Evolutionary conservation across 2,888 invertebrate species (phyloP).

Genomic region (Euzetes globulus): DNA sequence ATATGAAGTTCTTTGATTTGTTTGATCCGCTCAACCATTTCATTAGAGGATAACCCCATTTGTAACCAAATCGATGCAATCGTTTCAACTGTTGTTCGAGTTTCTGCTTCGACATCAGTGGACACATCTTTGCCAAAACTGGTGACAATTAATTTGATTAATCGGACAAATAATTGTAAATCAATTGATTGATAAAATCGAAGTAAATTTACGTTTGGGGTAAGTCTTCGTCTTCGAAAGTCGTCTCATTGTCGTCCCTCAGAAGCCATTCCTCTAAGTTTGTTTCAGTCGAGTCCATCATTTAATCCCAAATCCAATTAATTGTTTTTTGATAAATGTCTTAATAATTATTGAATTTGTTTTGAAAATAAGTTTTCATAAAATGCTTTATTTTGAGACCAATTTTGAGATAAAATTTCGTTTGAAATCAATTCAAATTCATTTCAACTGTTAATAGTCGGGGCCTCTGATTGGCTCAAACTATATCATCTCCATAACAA

Average conservation of each 20-base stretch:
- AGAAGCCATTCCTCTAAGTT: conserved; percentile 4
- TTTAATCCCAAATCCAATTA: too few species aligned
- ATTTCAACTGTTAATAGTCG: too few species aligned
- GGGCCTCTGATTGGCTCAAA: too few species aligned
- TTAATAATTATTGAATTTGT: too few species aligned
- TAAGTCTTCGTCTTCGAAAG: background rate
- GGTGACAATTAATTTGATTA: background rate
- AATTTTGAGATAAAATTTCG: too few species aligned
- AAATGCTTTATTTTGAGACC: too few species aligned
- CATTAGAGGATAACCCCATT: conserved; percentile 22
- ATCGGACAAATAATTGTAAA: background rate
- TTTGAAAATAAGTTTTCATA: too few species aligned
- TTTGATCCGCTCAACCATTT: conserved; percentile 19
- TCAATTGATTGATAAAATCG: background rate
- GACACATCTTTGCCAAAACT: conserved; percentile 22
- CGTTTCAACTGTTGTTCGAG: background rate
- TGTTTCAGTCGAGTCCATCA: conserved; percentile 1
- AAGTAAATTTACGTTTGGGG: background rate
- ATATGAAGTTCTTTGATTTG: conserved; percentile 10
- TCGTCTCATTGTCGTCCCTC: background rate
- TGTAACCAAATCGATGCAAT: conserved; percentile 20
- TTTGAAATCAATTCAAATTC: too few species aligned
- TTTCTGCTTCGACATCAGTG: background rate
- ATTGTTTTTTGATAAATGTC: too few species aligned
- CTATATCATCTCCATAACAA: too few species aligned